Evolutionary conservation across 2,888 invertebrate genomes (phyloP).

Genomic region (Sympetrum striolatum): DNA sequence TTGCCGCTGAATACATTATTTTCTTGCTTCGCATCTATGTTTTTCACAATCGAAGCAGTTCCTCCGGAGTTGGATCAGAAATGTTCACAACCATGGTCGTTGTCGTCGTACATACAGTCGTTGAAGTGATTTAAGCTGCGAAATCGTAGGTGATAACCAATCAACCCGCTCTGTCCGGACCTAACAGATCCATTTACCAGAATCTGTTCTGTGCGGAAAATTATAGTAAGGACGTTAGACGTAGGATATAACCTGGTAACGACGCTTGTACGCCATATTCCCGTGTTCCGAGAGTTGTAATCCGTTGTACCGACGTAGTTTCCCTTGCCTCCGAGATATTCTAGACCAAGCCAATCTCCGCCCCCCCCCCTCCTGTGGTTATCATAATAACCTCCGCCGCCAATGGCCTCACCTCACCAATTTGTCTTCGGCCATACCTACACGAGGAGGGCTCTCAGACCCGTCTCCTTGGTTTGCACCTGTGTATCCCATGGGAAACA

Average conservation of each 20-base stretch:
- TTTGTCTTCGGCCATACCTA: background rate
- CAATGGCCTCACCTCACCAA: background rate
- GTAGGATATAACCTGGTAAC: background rate
- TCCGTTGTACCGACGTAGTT: background rate
- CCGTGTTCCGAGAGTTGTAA: background rate
- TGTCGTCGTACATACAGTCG: background rate
- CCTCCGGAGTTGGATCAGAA: too few relatives aligned
- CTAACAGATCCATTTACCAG: background rate
- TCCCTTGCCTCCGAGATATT: background rate
- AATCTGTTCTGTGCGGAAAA: background rate
- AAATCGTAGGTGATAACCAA: background rate
- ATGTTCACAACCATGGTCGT: background rate
- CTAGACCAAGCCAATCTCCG: background rate
- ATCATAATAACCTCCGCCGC: background rate
- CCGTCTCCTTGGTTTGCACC: background rate
- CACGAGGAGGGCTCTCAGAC: background rate
- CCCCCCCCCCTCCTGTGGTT: background rate
- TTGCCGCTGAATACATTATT: background rate
- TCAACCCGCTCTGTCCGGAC: background rate
- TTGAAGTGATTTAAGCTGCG: background rate
- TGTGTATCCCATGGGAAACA: too few relatives aligned
- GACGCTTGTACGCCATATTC: background rate
- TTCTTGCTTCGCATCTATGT: too few relatives aligned
- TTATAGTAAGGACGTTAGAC: background rate
- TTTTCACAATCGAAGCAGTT: too few relatives aligned